Base-by-base conservation (phyloP, 2,113 vertebrate genomes). In the Paracanthobrama guichenoti region DNA sequence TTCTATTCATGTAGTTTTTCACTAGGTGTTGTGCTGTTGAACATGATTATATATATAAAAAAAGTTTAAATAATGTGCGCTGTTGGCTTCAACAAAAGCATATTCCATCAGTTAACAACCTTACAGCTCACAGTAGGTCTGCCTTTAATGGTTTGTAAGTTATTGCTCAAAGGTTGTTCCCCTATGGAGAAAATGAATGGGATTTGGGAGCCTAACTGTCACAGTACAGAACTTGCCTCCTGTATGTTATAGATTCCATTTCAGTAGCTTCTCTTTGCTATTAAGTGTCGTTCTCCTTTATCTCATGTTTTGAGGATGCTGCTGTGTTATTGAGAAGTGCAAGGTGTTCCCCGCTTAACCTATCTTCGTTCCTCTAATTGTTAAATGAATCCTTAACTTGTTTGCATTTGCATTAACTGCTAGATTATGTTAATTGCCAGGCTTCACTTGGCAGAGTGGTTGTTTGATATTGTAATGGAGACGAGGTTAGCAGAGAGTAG, bases 321-420 rank as follows among this genome's bases (percentile, higher is more conserved):
- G 59, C 46, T 44, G 28, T 9, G 1, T 55, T n/a, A 67, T 81
- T 24, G 10, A 57, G 42, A 46, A 11, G 35, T 24, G 13, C 4
- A 18, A 42, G 35, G 9, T 26, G 81, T 66, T 81, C 55, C 66
- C 67, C 24, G 26, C 71, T 84, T 79, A 82, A 62, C n/a, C 35
- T 35, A 64, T 42, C 35, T 84, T 64, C 46, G 73, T 22, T 77
- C 18, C 22, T 55, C 62, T 87, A 87, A 87, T 87, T 89, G 72
- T 89, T 87, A 84, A 86, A 87, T 89, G 80, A 86, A 84, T 86
- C 46, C 84, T 57, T 74, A 84, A 79, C 88, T 18, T 83, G 82
- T 89, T 82, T 79, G 86, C 81, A 67, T 86, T 55, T 74, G 84
- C 78, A 86, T 89, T 79, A 84, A 82, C 78, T 55, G 26, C 46